phyloP scores from a whole-genome alignment of 2,888 invertebrate genomes.

The Cephus pygmeus region DNA sequence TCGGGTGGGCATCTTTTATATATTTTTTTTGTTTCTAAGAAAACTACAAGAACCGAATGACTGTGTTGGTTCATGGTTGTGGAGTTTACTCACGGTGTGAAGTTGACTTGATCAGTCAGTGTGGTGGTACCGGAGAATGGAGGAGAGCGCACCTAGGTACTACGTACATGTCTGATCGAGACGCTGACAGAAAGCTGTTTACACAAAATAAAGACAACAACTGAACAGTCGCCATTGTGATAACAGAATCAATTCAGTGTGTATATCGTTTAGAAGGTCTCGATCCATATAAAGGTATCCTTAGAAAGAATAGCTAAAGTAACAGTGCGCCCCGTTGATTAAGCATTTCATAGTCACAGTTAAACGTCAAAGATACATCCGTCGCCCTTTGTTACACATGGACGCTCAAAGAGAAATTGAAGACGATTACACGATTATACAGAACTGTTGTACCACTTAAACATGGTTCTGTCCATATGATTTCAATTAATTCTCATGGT shows the following conservation, averaged over 20 bases:
- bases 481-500: too few relatives aligned
- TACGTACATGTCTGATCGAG: slow-evolving; percentile 64
- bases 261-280: slow-evolving; percentile 11
- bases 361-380: not conserved
- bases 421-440: not conserved
- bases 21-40: slow-evolving; percentile 37
- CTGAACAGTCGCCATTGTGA: slow-evolving; percentile 61
- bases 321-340: not conserved
- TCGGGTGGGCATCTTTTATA: slow-evolving; percentile 38
- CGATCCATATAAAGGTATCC: slow-evolving; percentile 5
- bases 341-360: slow-evolving; percentile 1
- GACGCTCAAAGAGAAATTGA: not conserved
- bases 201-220: slow-evolving; percentile 66
- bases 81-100: slow-evolving; percentile 64
- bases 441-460: too few relatives aligned
- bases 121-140: slow-evolving; percentile 62
- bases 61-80: slow-evolving; percentile 57
- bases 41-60: slow-evolving; percentile 54
- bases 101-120: slow-evolving; percentile 62
- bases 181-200: slow-evolving; percentile 64
- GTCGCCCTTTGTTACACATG: not conserved
- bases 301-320: not conserved
- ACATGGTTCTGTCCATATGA: too few relatives aligned
- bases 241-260: slow-evolving; percentile 20
- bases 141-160: slow-evolving; percentile 64